phyloP scores from a whole-genome alignment of 1,140 invertebrate genomes.

The Chymomyza costata region DNA sequence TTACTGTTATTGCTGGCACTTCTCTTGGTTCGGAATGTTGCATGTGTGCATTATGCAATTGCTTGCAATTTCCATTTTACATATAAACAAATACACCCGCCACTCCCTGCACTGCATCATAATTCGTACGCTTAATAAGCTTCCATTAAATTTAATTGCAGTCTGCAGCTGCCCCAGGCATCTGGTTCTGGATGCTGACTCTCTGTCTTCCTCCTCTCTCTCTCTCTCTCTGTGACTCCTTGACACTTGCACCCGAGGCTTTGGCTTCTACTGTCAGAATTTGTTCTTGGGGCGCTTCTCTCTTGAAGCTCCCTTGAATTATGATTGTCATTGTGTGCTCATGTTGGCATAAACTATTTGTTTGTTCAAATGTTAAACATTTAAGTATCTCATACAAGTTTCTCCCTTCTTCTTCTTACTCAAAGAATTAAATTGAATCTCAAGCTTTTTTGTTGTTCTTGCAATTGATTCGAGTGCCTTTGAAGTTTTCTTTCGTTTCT shows the following conservation, averaged over 20 bases:
- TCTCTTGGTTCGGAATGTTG: no score
- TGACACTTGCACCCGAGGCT: background rate
- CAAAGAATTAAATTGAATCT: conserved; percentile 40
- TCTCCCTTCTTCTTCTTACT: conserved; percentile 7
- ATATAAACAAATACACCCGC: no score
- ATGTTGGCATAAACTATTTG: conserved; percentile 10
- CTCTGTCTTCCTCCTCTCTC: conserved; percentile 8
- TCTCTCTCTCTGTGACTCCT: conserved; percentile 4
- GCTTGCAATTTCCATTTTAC: conserved; percentile 39
- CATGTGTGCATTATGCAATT: conserved; percentile 49
- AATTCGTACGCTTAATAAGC: conserved; percentile 65
- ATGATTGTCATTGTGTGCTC: background rate
- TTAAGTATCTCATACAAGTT: conserved; percentile 9
- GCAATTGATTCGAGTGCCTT: conserved; percentile 18
- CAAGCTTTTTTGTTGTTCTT: conserved; percentile 10
- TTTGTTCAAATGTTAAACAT: conserved; percentile 36
- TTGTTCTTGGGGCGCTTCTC: conserved; percentile 2
- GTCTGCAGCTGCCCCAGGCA: conserved; percentile 33
- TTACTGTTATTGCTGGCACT: no score
- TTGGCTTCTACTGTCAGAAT: background rate
- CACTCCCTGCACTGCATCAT: conserved; percentile 13
- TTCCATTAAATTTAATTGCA: conserved; percentile 73
- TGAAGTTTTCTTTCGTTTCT: conserved; percentile 5
- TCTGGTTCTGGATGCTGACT: no score
- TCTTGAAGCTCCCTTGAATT: background rate